Evolutionary conservation across 2,797 vertebrate genomes (phyloP), one percentile per base, ranked within the genome.

Genomic region (Limnodromus scolopaceus): DNA sequence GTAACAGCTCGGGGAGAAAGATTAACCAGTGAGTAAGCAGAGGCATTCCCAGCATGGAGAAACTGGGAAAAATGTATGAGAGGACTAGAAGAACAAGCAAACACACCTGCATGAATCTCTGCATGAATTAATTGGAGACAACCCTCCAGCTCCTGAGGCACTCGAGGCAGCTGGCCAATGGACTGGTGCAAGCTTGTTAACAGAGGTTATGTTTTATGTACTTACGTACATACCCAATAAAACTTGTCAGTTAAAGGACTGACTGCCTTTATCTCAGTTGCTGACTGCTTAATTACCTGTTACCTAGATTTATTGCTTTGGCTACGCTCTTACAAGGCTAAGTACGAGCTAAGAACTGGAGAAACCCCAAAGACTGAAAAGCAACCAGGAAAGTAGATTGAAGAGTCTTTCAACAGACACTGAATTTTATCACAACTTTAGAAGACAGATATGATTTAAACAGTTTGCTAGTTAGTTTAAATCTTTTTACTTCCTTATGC

Each of bases 301-400:
- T 53, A 71, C 14, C 13, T 64, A 48, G 45, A 60, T 93, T 84
- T 72, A 48, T 51, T 55, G 69, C 68, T 90, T 79, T 60, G 38
- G 34, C 60, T 41, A 2, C 0, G 2, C 16, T n/a, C 17, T 65
- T 45, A 48, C 2, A 43, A 53, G 89, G 28, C 6, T n/a, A 63
- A 24, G 27, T 6, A 11, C 32, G 13, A 38, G 30, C 54, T 72
- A 20, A 72, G 49, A 81, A 22, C 32, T 64, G 54, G 32, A 72
- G 46, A 38, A 83, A 32, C 3, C 9, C 3, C 16, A 8, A 34
- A 57, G 57, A 18, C 19, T 36, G 63, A 48, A 48, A 45, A 83
- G 32, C 51, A 51, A 0, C 38, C 25, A 34, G 22, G 54, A 36
- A 74, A 9, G 36, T 46, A n/a, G 10, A 2, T 0, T 8, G n/a